These are phyloP conservation scores for Aphelenchoides avenae DNA, from an alignment of 1,140 invertebrate species.

Conservation along the genomic window DNA sequence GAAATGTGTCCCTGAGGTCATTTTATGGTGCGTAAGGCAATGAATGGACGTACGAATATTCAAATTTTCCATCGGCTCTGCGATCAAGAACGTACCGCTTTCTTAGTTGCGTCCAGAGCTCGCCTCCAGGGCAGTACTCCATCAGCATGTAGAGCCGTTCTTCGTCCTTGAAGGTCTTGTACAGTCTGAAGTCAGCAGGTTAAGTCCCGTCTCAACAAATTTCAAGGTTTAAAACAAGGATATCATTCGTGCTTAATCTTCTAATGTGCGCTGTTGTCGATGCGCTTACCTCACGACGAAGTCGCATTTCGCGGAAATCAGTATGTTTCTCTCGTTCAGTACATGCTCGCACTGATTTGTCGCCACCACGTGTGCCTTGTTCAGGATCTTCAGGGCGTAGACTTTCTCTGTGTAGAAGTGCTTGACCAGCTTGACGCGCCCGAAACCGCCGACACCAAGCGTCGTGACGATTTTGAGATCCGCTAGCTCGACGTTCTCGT, in stretches of 20 bases:
- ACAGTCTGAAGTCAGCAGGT: no score
- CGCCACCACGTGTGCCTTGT: slow-evolving; percentile 42
- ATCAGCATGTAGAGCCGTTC: slow-evolving; percentile 47
- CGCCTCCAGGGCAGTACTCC: slow-evolving; percentile 50
- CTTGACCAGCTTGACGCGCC: slow-evolving; percentile 73
- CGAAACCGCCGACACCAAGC: slow-evolving; percentile 85
- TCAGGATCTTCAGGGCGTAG: slow-evolving; percentile 45
- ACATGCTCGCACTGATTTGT: slow-evolving; percentile 50
- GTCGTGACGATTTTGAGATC: slow-evolving; percentile 79
- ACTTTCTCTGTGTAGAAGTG: slow-evolving; percentile 45
- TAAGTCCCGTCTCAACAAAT: no score
- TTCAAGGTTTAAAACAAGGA: no score
- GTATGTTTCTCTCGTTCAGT: slow-evolving; percentile 41
- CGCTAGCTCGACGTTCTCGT: slow-evolving; percentile 69
- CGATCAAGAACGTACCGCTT: slow-evolving; percentile 73
- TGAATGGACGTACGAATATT: no score
- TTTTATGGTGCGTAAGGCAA: no score
- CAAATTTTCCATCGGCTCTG: no score
- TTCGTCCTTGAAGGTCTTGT: slow-evolving; percentile 43
- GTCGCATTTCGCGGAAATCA: slow-evolving; percentile 36
- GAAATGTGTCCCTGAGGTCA: no score
- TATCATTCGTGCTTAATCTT: slow-evolving; percentile 71
- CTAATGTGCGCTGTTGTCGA: no score
- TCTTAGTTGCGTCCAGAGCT: slow-evolving; percentile 44
- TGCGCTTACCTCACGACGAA: slow-evolving; percentile 63